Evolutionary conservation across 2,888 invertebrate genomes (phyloP).

Genomic region (Drosophila pegasa): DNA sequence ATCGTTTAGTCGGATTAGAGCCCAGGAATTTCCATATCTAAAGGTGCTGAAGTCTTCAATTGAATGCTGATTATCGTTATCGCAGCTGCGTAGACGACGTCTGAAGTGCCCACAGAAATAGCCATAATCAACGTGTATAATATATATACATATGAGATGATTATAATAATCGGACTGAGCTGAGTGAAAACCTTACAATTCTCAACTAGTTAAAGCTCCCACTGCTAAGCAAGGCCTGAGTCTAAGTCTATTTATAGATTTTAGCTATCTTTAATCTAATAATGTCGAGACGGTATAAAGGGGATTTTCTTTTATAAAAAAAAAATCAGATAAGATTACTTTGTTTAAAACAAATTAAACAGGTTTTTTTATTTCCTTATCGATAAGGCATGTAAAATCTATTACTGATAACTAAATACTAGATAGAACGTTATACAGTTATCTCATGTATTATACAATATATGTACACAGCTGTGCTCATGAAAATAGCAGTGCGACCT

Average conservation of each 20-base stretch:
- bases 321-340: neutral
- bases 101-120: neutral
- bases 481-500: no score
- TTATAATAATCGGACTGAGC: no score
- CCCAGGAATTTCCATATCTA: neutral
- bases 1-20: neutral
- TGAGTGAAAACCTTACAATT: neutral
- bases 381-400: conserved; percentile 1
- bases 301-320: no score
- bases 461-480: no score
- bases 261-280: neutral
- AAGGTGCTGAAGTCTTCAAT: neutral
- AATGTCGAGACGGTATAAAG: no score
- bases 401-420: neutral
- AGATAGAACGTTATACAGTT: neutral
- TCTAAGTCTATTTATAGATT: neutral
- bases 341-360: neutral
- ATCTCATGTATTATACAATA: neutral
- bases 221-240: neutral
- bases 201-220: neutral
- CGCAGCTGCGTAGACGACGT: neutral
- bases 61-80: conserved; percentile 19
- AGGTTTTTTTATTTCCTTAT: neutral
- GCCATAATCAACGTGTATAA: neutral
- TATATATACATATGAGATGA: neutral